Evolutionary conservation across 2,888 invertebrate species (phyloP).

Genomic region (Punctoribates punctum): DNA sequence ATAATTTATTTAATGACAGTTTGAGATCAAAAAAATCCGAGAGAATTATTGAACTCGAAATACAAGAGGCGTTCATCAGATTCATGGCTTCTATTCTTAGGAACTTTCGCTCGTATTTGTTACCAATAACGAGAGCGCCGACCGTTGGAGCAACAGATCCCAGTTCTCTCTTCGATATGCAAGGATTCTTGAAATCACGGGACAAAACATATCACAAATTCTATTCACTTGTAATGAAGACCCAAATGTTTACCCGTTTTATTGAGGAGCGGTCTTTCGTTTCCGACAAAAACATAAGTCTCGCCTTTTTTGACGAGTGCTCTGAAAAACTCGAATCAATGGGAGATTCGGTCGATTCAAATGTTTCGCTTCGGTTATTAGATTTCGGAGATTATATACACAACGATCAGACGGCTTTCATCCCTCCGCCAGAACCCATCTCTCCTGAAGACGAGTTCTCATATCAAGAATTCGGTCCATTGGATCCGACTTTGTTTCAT

Average conservation of each 20-base stretch:
- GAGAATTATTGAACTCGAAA: conserved; percentile 82
- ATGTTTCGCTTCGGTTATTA: conserved; percentile 60
- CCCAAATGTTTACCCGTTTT: conserved; percentile 96
- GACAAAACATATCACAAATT: conserved; percentile 75
- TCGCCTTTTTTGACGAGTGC: conserved; percentile 97
- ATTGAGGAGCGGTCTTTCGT: conserved; percentile 98
- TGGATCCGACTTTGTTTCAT: conserved; percentile 56
- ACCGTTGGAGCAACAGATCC: conserved; percentile 92
- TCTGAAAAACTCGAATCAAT: conserved; percentile 64
- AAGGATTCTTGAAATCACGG: conserved; percentile 76
- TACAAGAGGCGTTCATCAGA: conserved; percentile 93
- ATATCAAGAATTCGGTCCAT: conserved; percentile 52
- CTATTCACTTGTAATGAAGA: conserved; percentile 80
- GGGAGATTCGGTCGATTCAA: conserved; percentile 35
- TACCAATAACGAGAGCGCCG: conserved; percentile 90
- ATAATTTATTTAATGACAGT: conserved; percentile 23
- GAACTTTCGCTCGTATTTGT: conserved; percentile 79
- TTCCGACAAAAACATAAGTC: conserved; percentile 91
- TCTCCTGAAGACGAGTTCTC: conserved; percentile 42
- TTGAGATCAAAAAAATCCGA: conserved; percentile 52
- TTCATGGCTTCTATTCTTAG: conserved; percentile 90
- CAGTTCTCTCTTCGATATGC: conserved; percentile 87
- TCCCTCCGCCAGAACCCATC: conserved; percentile 80
- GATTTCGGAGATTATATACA: conserved; percentile 70
- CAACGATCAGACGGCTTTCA: conserved; percentile 88